Evolutionary conservation across 2,113 vertebrate genomes (phyloP).

Genomic region (Archilochus colubris): DNA sequence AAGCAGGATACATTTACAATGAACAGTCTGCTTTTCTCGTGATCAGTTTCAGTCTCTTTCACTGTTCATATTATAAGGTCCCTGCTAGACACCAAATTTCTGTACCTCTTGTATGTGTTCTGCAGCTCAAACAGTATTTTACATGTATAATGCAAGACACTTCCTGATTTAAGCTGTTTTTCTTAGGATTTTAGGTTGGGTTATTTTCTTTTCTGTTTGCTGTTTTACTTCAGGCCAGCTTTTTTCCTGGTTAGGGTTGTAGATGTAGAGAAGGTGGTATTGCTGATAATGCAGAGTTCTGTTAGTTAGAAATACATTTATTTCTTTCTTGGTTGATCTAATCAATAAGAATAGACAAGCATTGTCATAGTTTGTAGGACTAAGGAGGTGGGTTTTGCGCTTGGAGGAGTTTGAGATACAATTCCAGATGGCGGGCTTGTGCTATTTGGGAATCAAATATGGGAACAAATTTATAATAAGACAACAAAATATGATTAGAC

Average conservation of each 20-base stretch:
- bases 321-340: background rate
- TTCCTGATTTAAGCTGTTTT: background rate
- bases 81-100: background rate
- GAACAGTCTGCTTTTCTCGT: background rate
- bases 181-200: background rate
- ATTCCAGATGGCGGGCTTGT: background rate
- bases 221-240: background rate
- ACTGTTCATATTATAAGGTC: background rate
- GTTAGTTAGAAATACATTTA: background rate
- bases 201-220: background rate
- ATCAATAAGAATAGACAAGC: background rate
- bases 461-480: background rate
- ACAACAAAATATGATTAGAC: background rate
- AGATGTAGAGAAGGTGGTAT: background rate
- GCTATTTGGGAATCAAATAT: background rate
- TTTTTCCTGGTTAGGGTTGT: background rate
- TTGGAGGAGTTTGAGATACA: background rate
- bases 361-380: background rate
- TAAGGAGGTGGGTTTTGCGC: background rate
- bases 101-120: background rate
- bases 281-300: background rate
- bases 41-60: background rate
- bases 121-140: background rate
- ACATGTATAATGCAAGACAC: background rate
- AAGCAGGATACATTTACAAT: background rate